Evolutionary conservation across 2,888 invertebrate species (phyloP), one percentile per base, ranked within the genome.

Genomic region (Tetanocera ferruginea): DNA sequence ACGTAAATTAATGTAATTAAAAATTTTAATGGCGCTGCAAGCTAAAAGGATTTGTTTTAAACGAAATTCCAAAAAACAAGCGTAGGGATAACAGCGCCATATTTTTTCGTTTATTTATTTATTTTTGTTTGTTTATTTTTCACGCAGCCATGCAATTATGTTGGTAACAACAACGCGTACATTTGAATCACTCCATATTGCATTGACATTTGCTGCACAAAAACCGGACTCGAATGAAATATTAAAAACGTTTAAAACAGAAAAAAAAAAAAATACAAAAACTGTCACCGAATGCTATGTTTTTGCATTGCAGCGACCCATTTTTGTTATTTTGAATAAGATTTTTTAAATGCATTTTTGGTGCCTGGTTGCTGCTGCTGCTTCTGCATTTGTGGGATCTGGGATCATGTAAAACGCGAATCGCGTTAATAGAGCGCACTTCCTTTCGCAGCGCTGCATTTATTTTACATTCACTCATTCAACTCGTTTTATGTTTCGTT

Each of bases 1-100:
- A 49, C 73, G 70, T 75, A 74, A 75, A 77, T 79, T 79, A 74
- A 74, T 75, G 71, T 79, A 77, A 77, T 79, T 79, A 79, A 75
- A 74, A 79, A 75, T 74, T 52, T 74, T 74, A 74, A 74, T 74
- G 64, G 64, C 72, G 37, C 62, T 74, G 64, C 74, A 19, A 31
- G 49, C 51, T 31, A 49, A 49, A 52, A 49, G 64, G 28, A 34
- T 43, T 37, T 60, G 17, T 62, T 25, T 52, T 19, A 72, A 37
- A 60, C 17, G 28, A 70, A 49, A 51, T 25, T 60, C 37, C 37
- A 9, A 25, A 73, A 62, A 43, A 73, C 14, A 60, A 23, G 5
- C 4, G 17, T n/a, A 31, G 31, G 17, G 19, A 5, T 43, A 74
- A 74, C 51, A 49, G n/a, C 52, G 51, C 34, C 74, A 51, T 37